Evolutionary conservation across 2,113 vertebrate genomes (phyloP).

Genomic region (Herpetotheres cachinnans): DNA sequence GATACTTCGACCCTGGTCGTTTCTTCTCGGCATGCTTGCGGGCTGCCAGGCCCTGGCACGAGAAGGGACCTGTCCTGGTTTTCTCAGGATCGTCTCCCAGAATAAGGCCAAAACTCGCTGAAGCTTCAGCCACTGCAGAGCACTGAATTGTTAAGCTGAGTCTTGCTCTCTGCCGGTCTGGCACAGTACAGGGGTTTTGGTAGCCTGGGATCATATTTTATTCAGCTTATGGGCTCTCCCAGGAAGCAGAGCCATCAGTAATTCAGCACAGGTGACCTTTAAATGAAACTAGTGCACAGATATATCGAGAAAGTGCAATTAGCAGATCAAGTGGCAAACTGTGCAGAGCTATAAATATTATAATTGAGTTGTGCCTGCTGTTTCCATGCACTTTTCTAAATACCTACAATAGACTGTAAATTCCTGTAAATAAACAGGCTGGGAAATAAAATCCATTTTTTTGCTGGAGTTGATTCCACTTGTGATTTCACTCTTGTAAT

Average conservation of each 20-base stretch:
- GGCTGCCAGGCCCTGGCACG: too few relatives aligned
- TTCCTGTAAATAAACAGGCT: conserved; percentile 26
- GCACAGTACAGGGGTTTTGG: not conserved
- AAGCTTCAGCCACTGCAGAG: not conserved
- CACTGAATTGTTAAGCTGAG: rapidly evolving
- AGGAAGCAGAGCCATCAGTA: not conserved
- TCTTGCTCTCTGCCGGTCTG: not conserved
- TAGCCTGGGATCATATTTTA: conserved; percentile 15
- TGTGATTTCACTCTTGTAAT: conserved; percentile 33
- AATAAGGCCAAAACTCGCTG: not conserved
- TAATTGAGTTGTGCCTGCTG: conserved; percentile 22
- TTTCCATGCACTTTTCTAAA: not conserved
- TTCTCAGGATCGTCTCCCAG: not conserved
- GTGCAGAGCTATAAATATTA: conserved; percentile 14
- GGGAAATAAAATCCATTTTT: conserved; percentile 25
- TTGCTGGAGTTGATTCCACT: not conserved
- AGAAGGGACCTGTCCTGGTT: not conserved
- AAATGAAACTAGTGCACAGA: not conserved
- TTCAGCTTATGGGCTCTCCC: conserved; percentile 24
- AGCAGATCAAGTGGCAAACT: conserved; percentile 30
- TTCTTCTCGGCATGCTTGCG: rapidly evolving
- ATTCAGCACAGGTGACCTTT: conserved; percentile 50
- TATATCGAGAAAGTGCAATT: conserved; percentile 15
- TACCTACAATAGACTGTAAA: conserved; percentile 9
- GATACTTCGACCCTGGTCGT: rapidly evolving